Evolutionary conservation across 2,888 invertebrate genomes (phyloP), one percentile per base, ranked within the genome.

Genomic region (Mythimna impura): DNA sequence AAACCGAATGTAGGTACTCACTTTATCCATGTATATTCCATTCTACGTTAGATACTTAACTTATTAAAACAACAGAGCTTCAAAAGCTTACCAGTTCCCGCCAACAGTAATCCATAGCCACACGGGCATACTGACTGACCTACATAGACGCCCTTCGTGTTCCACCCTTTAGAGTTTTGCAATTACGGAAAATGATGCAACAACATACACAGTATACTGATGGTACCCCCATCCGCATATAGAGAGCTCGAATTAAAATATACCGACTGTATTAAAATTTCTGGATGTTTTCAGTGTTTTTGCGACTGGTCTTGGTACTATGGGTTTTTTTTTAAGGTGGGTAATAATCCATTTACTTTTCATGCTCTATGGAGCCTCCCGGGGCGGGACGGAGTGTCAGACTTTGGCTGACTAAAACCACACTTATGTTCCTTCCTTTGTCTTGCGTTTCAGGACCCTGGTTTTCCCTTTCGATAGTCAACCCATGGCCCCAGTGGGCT

Each of bases 111-210:
- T 80, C 63, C 55, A 58, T 61, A 61, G 22, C 57, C 25, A 55
- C 25, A 55, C 55, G 55, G 55, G 5, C 36, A 40, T 78, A 12
- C 47, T 17, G 12, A 71, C 14, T 78, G 80, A 81, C 82, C 80
- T 61, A 74, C 43, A 78, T 74, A 71, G 25, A 40, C 76, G 57
- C 63, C 73, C 71, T 84, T 71, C 66, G 50, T 71, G 66, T 82
- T 76, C 52, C 58, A 75, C 58, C 70, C 86, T 82, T 73, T 66
- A 60, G 79, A 84, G 82, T 82, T 79, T 77, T 75, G 73, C 79
- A 86, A 86, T 84, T 84, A 84, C 76, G 61, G 71, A 75, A 73
- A 82, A 86, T 79, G 73, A 77, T 76, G 76, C 82, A 79, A 70
- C 66, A 70, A 63, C 61, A 62, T 36, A n/a, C n/a, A n/a, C n/a